Evolutionary conservation across 2,797 vertebrate genomes (phyloP).

Genomic region (Cygnus olor): DNA sequence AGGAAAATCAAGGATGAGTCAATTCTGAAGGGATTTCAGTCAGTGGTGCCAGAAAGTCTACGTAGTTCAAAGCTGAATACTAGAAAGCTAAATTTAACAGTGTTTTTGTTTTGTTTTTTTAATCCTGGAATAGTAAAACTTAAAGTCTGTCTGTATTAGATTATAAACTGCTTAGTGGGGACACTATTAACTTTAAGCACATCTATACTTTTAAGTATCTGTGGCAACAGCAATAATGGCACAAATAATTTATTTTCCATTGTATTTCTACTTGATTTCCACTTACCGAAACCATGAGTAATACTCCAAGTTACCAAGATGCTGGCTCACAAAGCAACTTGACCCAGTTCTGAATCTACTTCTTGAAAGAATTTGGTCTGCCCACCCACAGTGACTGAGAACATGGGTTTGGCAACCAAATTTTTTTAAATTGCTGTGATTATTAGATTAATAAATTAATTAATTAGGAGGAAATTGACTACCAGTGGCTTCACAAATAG

Average conservation of each 20-base stretch:
- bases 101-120: neutral
- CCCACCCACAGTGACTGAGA: neutral
- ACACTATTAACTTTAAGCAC: neutral
- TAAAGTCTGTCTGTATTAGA: neutral
- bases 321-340: neutral
- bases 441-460: neutral
- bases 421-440: neutral
- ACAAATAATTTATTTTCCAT: neutral
- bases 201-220: neutral
- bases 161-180: neutral
- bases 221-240: neutral
- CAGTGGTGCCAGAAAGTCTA: slow-evolving; percentile 3
- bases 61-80: neutral
- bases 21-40: neutral
- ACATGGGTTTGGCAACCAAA: neutral
- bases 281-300: neutral
- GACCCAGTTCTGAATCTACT: neutral
- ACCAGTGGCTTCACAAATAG: neutral
- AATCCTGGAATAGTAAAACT: neutral
- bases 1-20: neutral
- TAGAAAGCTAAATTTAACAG: neutral
- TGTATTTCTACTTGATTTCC: neutral
- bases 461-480: neutral
- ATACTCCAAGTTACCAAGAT: neutral
- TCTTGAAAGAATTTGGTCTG: neutral